Evolutionary conservation across 2,888 invertebrate species (phyloP), one percentile per base, ranked within the genome.

Genomic region (Tetramorium bicarinatum): DNA sequence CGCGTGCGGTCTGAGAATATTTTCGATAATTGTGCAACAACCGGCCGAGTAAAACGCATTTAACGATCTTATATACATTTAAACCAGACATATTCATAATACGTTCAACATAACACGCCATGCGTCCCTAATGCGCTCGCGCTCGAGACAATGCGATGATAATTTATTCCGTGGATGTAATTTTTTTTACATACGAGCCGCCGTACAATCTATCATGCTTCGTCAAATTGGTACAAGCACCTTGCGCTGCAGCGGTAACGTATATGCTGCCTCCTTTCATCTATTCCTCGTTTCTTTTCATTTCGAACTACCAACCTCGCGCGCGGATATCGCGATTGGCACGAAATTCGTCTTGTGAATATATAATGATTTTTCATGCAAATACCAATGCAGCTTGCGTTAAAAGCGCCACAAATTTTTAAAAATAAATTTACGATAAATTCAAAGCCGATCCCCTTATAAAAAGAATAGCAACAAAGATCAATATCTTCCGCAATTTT

Each of bases 121-220:
- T 34, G 71, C 81, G 52, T 83, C 21, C 79, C 85, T 85, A 84
- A 74, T 21, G 34, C 47, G 59, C 54, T 59, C 47, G 41, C 61
- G 44, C n/a, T 69, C 81, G 86, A 87, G 88, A 91, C 91, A 91
- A 89, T 91, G 88, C 81, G 89, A 92, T 91, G 91, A 88, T 93
- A 92, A 93, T 93, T 93, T 92, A 91, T 93, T 92, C 92, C 87
- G 52, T 83, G 87, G 89, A 89, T 88, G 89, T 87, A 84, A 89
- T 88, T 88, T 92, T 34, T 93, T 92, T 92, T 89, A 86, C 89
- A 87, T 47, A 11, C 84, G 86, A 82, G 83, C 75, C 89, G 80
- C 75, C 86, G 82, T 92, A 91, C 91, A 92, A 93, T 93, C 92
- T 92, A 92, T 93, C 93, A 92, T 93, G 93, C 89, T 92, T 92